Evolutionary conservation across 1,140 invertebrate genomes (phyloP).

Genomic region (Heliconius hewitsoni): DNA sequence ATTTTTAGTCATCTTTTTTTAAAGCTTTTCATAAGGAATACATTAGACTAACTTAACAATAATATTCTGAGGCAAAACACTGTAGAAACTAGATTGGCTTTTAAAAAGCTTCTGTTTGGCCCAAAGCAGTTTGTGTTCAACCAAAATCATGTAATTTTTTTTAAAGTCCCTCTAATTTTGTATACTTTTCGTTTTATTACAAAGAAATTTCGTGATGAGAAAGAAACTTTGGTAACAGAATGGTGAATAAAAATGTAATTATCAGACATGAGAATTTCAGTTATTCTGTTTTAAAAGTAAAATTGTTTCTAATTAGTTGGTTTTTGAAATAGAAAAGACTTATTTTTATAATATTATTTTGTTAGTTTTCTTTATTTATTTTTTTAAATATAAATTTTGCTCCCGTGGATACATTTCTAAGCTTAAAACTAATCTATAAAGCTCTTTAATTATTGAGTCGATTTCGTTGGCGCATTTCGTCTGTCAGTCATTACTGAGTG

Average conservation of each 20-base stretch:
- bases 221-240: background rate
- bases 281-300: too few relatives aligned
- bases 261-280: too few relatives aligned
- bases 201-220: background rate
- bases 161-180: background rate
- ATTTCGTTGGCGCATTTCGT: too few relatives aligned
- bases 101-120: slow-evolving; percentile 4
- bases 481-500: too few relatives aligned
- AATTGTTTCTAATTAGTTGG: too few relatives aligned
- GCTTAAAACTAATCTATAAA: too few relatives aligned
- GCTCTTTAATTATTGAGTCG: too few relatives aligned
- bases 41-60: background rate
- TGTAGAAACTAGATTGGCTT: slow-evolving; percentile 1
- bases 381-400: too few relatives aligned
- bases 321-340: too few relatives aligned
- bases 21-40: background rate
- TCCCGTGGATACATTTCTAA: too few relatives aligned
- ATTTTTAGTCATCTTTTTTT: background rate
- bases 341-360: too few relatives aligned
- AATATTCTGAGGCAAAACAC: background rate
- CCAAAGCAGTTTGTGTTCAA: background rate
- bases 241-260: background rate
- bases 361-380: too few relatives aligned
- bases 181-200: background rate
- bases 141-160: background rate